These are phyloP conservation scores for Sphinx pinastri DNA, from an alignment of 2,888 invertebrate genomes.

Conservation along the genomic window DNA sequence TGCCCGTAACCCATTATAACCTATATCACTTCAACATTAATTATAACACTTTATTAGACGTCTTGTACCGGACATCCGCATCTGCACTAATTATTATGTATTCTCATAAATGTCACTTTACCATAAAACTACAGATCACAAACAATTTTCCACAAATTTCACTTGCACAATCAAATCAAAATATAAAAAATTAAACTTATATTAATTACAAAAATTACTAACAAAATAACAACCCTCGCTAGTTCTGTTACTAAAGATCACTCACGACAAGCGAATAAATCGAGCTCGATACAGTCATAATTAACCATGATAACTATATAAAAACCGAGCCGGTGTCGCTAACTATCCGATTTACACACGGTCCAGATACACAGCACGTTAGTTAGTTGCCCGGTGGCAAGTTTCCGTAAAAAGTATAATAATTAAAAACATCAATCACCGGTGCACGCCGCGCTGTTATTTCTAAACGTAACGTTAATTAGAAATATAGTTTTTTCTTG, in stretches of 20 bases:
- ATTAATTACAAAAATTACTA: no score
- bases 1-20: no score
- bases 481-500: constrained; percentile 18
- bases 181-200: no score
- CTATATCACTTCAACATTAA: no score
- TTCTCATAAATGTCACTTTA: not conserved
- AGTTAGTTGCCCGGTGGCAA: constrained; percentile 31
- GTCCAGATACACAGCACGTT: not conserved
- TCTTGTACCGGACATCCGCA: no score
- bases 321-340: constrained; percentile 8
- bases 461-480: constrained; percentile 21
- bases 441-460: constrained; percentile 26
- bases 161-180: no score
- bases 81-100: no score
- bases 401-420: constrained; percentile 60
- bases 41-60: no score
- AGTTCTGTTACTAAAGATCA: not conserved
- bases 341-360: constrained; percentile 16
- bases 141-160: not conserved
- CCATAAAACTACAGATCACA: not conserved
- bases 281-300: not conserved
- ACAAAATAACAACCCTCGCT: no score
- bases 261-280: not conserved
- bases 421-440: constrained; percentile 51
- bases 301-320: constrained; percentile 19